These are phyloP conservation scores for Tortricodes alternella DNA, from an alignment of 2,888 invertebrate species.

Conservation along the genomic window DNA sequence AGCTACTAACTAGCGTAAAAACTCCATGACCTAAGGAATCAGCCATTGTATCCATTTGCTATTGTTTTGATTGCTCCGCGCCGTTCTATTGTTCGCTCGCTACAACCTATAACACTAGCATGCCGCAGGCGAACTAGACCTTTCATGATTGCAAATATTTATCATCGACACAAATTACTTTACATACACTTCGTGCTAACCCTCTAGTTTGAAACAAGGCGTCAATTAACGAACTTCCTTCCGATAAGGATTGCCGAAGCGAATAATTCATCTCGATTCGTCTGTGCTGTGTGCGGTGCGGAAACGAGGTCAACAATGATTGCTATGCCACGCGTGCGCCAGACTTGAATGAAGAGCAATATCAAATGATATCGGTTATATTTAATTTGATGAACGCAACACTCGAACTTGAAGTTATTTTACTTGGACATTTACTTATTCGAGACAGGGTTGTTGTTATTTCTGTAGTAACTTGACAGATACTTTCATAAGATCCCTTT, in stretches of 20 bases:
- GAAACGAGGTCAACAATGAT: not conserved
- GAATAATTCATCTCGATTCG: conserved; percentile 8
- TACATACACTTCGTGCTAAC: not conserved
- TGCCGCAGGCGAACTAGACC: not conserved
- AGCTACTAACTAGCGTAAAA: not conserved
- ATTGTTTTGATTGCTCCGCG: conserved; percentile 6
- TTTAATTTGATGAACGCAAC: not conserved
- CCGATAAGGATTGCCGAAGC: conserved; percentile 28
- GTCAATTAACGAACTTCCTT: conserved; percentile 5
- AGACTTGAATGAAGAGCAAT: not conserved
- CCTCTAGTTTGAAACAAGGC: conserved; percentile 8
- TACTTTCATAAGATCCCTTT: too few relatives aligned
- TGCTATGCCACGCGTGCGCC: not conserved
- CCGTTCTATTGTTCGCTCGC: conserved; percentile 11
- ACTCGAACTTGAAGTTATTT: too few relatives aligned
- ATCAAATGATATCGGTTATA: not conserved
- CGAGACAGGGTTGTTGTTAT: too few relatives aligned
- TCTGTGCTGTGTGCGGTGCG: not conserved
- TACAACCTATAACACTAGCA: not conserved
- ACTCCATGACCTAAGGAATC: conserved; percentile 1
- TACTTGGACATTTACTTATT: too few relatives aligned
- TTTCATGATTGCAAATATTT: not conserved
- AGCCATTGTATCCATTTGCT: conserved; percentile 3
- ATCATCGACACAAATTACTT: not conserved
- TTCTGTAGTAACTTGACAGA: too few relatives aligned